A percentile compares a stretch with the other conserved stretches of the same genome.
Conservation (phyloP, 1,140 invertebrate species). For the Aphaenogaster floridana region DNA sequence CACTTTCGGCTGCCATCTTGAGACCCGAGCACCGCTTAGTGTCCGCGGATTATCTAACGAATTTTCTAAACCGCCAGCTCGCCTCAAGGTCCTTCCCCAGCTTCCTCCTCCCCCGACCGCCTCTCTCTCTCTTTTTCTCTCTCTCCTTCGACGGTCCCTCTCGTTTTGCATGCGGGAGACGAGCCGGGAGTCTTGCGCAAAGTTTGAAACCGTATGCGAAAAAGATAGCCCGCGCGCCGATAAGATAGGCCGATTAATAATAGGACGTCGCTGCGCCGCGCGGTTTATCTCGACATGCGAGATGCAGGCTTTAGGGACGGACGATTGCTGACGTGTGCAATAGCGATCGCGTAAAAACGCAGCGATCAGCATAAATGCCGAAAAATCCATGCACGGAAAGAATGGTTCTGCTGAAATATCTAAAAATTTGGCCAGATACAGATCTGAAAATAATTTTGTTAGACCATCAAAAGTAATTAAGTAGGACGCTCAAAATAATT, state of each 20-base stretch:
- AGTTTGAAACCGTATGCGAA: slow-evolving; percentile 70
- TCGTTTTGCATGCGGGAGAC: background rate
- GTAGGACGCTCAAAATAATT: no score
- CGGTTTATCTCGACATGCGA: slow-evolving; percentile 28
- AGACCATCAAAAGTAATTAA: no score
- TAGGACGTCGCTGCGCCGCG: slow-evolving; percentile 35
- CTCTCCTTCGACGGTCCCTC: background rate
- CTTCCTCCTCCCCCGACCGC: background rate
- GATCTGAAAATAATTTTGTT: no score
- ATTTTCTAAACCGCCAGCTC: slow-evolving; percentile 72
- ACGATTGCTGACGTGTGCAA: slow-evolving; percentile 8
- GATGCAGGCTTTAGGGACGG: slow-evolving; percentile 41
- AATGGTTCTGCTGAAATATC: no score
- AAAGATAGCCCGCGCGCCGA: slow-evolving; percentile 62
- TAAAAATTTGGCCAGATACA: no score
- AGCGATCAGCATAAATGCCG: background rate
- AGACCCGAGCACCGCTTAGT: slow-evolving; percentile 70
- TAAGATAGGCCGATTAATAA: slow-evolving; percentile 74
- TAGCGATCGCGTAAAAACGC: background rate
- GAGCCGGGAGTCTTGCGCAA: slow-evolving; percentile 63
- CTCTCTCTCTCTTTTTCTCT: background rate
- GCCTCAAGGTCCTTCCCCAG: slow-evolving; percentile 66
- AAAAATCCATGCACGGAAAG: background rate
- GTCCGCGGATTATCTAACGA: slow-evolving; percentile 75
- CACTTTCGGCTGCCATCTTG: slow-evolving; percentile 81